A percentile compares a stretch with the other conserved stretches of the same genome.
phyloP scores from a whole-genome alignment of 2,888 invertebrate genomes.

The Acanthosepion lycidas region DNA sequence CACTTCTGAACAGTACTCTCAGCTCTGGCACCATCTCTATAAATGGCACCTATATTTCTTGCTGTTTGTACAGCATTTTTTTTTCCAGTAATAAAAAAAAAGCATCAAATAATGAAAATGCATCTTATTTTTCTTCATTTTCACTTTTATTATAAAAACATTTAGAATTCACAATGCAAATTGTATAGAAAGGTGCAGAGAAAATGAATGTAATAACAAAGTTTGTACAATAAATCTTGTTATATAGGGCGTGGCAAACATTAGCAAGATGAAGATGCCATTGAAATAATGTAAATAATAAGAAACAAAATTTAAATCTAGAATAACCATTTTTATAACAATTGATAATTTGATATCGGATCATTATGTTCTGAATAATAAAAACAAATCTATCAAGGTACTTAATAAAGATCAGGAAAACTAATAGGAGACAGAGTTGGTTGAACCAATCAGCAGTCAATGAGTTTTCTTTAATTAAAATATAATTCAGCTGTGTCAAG shows the following conservation, averaged over 20 bases:
- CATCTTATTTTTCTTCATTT: too few species aligned
- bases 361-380: not conserved
- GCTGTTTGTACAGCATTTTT: too few species aligned
- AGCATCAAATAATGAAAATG: too few species aligned
- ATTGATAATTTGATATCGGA: not conserved
- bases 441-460: slow-evolving; percentile 4
- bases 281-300: not conserved
- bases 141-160: too few species aligned
- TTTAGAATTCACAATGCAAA: not conserved
- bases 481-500: slow-evolving; percentile 4
- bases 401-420: slow-evolving; percentile 33
- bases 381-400: not conserved
- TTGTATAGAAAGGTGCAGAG: not conserved
- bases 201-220: not conserved
- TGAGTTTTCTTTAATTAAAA: not conserved
- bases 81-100: too few species aligned
- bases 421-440: not conserved
- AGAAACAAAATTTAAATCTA: not conserved
- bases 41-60: too few species aligned
- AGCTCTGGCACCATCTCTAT: too few species aligned
- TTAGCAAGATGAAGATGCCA: not conserved
- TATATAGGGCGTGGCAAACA: too few species aligned
- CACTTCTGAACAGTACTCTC: too few species aligned
- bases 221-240: not conserved
- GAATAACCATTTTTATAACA: not conserved